phyloP scores from a whole-genome alignment of 2,888 invertebrate species.

The Leptogaster cylindrica region DNA sequence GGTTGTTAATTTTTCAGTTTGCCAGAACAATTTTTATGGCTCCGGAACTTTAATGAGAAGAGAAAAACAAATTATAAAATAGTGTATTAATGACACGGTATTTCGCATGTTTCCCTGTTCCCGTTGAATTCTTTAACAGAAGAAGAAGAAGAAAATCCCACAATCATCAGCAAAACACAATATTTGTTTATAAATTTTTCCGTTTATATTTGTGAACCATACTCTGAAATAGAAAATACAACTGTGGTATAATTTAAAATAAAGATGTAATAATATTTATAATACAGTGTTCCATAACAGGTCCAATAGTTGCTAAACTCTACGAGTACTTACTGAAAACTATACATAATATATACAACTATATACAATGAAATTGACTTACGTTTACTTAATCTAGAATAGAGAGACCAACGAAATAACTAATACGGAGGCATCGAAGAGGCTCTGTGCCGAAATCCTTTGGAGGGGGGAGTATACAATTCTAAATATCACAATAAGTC shows the following conservation, averaged over 20 bases:
- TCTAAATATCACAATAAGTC: slow-evolving; percentile 34
- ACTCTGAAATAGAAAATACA: slow-evolving; percentile 40
- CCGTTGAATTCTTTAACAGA: too few species aligned
- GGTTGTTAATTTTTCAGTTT: too few species aligned
- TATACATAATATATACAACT: slow-evolving; percentile 29
- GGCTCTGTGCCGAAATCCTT: slow-evolving; percentile 33
- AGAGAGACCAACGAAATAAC: background rate
- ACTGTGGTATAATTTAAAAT: slow-evolving; percentile 40
- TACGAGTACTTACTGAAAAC: slow-evolving; percentile 21
- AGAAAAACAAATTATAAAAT: too few species aligned
- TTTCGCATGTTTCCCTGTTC: too few species aligned
- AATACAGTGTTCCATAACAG: slow-evolving; percentile 31
- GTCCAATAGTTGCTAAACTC: slow-evolving; percentile 17
- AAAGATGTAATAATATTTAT: slow-evolving; percentile 31
- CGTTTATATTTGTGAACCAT: slow-evolving; percentile 34
- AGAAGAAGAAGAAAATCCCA: too few species aligned
- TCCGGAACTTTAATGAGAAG: too few species aligned
- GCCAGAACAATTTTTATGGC: too few species aligned
- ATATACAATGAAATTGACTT: slow-evolving; percentile 32
- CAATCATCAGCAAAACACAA: too few species aligned
- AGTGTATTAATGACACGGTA: too few species aligned
- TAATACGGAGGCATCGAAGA: slow-evolving; percentile 17
- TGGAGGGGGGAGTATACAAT: slow-evolving; percentile 18
- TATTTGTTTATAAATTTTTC: slow-evolving; percentile 26
- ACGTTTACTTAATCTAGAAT: background rate